Evolutionary conservation across 2,797 vertebrate species (phyloP).

Genomic region (Aphelocoma californica): DNA sequence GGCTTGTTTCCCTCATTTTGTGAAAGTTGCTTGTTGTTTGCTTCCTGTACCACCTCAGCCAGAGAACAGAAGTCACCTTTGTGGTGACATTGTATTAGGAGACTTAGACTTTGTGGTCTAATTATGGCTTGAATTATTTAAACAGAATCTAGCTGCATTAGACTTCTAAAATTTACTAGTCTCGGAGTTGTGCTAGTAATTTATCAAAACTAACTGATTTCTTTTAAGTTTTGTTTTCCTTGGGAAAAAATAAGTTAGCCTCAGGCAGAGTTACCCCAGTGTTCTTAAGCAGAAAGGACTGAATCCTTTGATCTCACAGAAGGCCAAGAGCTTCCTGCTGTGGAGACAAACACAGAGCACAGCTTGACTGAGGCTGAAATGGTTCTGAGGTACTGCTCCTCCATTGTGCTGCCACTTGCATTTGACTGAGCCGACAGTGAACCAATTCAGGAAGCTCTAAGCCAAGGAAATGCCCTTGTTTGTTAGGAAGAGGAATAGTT

Average conservation of each 20-base stretch:
- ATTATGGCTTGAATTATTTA: background rate
- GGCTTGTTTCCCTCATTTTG: background rate
- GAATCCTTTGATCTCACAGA: background rate
- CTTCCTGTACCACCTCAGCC: background rate
- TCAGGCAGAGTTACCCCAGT: background rate
- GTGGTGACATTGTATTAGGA: background rate
- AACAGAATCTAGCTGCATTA: background rate
- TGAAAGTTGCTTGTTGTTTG: background rate
- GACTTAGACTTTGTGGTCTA: background rate
- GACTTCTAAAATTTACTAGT: background rate
- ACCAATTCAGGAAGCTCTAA: background rate
- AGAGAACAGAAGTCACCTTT: background rate
- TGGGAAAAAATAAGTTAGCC: background rate
- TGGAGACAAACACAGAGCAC: background rate
- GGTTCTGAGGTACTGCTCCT: background rate
- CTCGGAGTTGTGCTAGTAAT: background rate
- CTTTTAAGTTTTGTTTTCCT: background rate
- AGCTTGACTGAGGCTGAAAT: background rate
- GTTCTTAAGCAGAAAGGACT: background rate
- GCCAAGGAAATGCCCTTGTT: background rate
- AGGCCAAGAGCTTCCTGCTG: background rate
- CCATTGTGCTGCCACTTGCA: background rate
- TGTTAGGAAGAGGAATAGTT: background rate
- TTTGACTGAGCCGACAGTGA: background rate
- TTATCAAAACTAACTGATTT: background rate